phyloP scores from a whole-genome alignment of 2,113 vertebrate species.

The Phylloscopus trochilus region DNA sequence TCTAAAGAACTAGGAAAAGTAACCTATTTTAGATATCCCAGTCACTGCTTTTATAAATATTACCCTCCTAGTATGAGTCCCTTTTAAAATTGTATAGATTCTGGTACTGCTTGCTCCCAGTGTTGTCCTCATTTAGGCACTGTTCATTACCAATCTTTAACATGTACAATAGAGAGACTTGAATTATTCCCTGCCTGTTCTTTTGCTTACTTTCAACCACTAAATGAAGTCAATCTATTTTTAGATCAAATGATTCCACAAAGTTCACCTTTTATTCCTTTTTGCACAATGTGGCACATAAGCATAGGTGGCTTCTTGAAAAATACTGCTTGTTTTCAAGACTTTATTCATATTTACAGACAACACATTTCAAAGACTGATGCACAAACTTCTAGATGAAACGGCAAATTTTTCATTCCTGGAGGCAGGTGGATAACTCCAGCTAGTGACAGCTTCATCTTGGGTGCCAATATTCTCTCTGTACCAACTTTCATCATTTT shows the following conservation, averaged over 20 bases:
- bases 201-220: background rate
- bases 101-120: background rate
- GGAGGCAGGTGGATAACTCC: conserved; percentile 34
- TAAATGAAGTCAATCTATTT: background rate
- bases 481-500: conserved; percentile 50
- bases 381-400: background rate
- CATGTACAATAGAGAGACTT: background rate
- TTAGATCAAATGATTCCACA: background rate
- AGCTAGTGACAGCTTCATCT: conserved; percentile 57
- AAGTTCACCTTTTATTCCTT: background rate
- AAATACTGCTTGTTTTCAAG: background rate
- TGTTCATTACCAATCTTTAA: background rate
- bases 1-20: background rate
- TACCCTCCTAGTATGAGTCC: background rate
- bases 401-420: conserved; percentile 6
- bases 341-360: background rate
- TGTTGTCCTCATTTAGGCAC: background rate
- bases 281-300: background rate
- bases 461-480: conserved; percentile 47
- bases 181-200: background rate
- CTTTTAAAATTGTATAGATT: background rate
- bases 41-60: background rate
- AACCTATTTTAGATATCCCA: background rate
- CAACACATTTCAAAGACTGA: background rate
- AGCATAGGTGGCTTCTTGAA: background rate